A percentile compares a stretch with the other conserved stretches of the same genome.
phyloP scores from a whole-genome alignment of 2,113 vertebrate species.

The Xenus cinereus region DNA sequence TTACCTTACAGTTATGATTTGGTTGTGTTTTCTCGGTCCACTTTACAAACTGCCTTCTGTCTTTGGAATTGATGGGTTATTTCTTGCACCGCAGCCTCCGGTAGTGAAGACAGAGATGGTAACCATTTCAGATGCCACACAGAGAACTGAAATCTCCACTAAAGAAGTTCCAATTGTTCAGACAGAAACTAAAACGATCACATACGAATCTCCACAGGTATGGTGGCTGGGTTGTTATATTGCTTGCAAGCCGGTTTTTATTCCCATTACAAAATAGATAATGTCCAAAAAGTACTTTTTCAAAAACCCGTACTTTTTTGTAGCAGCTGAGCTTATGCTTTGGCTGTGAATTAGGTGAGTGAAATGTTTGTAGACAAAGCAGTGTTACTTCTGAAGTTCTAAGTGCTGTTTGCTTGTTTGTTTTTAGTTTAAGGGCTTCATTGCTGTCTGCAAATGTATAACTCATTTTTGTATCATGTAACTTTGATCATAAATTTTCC shows the following conservation, averaged over 20 bases:
- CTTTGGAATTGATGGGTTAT: constrained; percentile 67
- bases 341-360: background rate
- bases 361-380: background rate
- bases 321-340: background rate
- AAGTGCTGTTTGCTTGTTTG: too few species aligned
- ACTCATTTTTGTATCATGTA: background rate
- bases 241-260: background rate
- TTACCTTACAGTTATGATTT: background rate
- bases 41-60: background rate
- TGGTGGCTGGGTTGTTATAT: background rate
- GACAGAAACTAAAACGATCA: constrained; percentile 99
- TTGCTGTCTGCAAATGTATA: background rate
- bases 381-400: background rate
- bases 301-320: background rate
- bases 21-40: background rate
- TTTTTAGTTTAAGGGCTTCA: background rate
- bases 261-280: background rate
- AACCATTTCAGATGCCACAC: constrained; percentile 96
- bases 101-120: constrained; percentile 99
- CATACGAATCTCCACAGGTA: constrained; percentile 97
- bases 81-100: constrained; percentile 85
- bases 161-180: constrained; percentile 99
- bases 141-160: constrained; percentile 97
- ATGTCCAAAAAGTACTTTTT: background rate
- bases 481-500: background rate